These are phyloP conservation scores for Telmatochromis sp. DNA, from an alignment of 2,113 vertebrate species.

Conservation along the genomic window DNA sequence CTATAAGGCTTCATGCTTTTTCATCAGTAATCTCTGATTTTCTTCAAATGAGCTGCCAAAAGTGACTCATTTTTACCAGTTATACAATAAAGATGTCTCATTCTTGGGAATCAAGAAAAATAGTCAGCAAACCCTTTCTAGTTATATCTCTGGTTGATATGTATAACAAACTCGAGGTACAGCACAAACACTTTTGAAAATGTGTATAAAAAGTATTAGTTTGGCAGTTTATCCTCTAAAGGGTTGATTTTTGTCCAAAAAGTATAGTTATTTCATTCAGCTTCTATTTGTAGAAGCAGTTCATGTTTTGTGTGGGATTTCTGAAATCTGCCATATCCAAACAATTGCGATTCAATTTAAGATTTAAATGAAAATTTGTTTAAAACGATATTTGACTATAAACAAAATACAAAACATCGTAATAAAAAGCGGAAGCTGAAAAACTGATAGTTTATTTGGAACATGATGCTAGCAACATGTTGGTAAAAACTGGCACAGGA, in stretches of 20 bases:
- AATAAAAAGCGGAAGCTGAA: not conserved
- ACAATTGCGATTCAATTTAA: fast-evolving
- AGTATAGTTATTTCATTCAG: not conserved
- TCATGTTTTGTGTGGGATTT: not conserved
- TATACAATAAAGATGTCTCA: not conserved
- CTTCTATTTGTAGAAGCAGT: not conserved
- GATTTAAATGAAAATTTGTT: not conserved
- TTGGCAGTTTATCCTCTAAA: not conserved
- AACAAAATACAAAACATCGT: not conserved
- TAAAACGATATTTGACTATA: not conserved
- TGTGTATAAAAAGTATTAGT: not conserved
- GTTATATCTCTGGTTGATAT: not conserved
- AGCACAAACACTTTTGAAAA: not conserved
- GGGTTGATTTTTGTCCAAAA: not conserved
- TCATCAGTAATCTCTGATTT: not conserved
- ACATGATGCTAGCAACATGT: not conserved
- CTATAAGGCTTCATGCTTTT: not conserved
- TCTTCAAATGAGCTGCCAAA: not conserved
- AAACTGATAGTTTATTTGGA: not conserved
- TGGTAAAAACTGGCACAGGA: not conserved
- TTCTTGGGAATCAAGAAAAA: not conserved
- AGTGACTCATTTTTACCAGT: not conserved
- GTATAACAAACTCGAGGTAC: not conserved
- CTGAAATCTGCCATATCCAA: not conserved
- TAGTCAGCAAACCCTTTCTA: not conserved